Evolutionary conservation across 2,797 vertebrate species (phyloP), one percentile per base, ranked within the genome.

Genomic region (Hybognathus amarus): DNA sequence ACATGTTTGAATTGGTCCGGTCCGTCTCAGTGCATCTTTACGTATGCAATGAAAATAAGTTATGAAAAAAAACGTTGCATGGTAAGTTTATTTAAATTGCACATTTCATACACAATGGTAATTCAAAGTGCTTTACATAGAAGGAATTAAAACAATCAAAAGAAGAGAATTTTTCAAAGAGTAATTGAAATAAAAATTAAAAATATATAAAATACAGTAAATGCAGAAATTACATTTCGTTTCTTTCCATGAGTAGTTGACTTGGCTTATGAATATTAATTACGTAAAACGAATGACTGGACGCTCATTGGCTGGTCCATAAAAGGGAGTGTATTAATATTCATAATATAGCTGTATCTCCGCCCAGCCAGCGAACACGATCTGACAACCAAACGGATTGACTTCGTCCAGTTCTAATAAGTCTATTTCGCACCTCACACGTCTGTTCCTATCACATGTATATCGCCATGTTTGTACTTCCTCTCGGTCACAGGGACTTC

Each of bases 401-500:
- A 64, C 27, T 38, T 71, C 75, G 33, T 45, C 18, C 15, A 6
- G 0, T 27, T 75, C 20, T 15, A 22, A n/a, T 20, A 18, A 18
- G 10, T 9, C 10, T 17, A 20, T 40, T 38, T 54, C 42, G 9
- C 13, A 1, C 9, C 12, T 27, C 30, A 6, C 27, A 15, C 6
- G 36, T 33, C 38, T 17, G 76, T 80, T 71, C 47, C 1, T 1
- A 8, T 69, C 10, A 2, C 5, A 22, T 85, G 27, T 22, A 9
- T 10, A 33, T 22, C 64, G 9, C 27, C 18, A 0, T 38, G 13
- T 67, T 42, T 81, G n/a, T 4, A 61, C 45, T 36, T 76, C 77
- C 77, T 66, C 24, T 85, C 66, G 76, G 77, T 59, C 71, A 68
- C n/a, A 1, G 6, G 0, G 67, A 83, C 73, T 83, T 87, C 81